These are phyloP conservation scores for Vanacampus margaritifer DNA, from an alignment of 2,113 vertebrate species.

Conservation along the genomic window DNA sequence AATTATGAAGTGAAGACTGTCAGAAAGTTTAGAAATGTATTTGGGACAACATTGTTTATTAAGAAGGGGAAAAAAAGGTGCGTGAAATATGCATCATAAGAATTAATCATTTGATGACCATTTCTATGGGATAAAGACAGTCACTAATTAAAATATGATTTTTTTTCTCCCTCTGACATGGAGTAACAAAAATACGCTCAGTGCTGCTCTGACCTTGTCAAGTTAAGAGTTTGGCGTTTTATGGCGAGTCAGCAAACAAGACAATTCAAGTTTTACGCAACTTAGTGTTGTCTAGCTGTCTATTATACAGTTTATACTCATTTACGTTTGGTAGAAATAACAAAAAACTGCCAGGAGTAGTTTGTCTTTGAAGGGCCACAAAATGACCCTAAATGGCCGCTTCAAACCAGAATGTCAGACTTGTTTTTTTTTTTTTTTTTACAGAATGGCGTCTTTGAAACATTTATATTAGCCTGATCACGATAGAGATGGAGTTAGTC, in stretches of 20 bases:
- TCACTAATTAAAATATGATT: neutral
- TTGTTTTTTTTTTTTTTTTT: neutral
- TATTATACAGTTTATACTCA: neutral
- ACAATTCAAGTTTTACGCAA: neutral
- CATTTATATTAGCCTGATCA: neutral
- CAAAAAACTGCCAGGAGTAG: neutral
- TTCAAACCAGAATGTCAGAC: neutral
- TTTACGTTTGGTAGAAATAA: neutral
- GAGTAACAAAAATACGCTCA: neutral
- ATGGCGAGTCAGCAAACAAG: neutral
- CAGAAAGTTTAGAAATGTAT: slow-evolving; percentile 1
- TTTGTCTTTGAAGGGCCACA: neutral
- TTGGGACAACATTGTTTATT: slow-evolving; percentile 11
- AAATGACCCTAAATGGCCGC: neutral
- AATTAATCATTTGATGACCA: neutral
- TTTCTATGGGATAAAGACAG: neutral
- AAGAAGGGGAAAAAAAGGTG: slow-evolving; percentile 14
- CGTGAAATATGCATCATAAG: slow-evolving; percentile 1
- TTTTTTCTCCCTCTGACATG: neutral
- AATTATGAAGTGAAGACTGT: slow-evolving; percentile 21
- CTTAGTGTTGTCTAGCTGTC: neutral
- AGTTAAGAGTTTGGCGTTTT: neutral
- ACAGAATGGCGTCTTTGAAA: neutral
- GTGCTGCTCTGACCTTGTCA: too few species aligned
- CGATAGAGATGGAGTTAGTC: neutral